Conservation (phyloP, 2,888 invertebrate genomes). For the Cyaniris semiargus region DNA sequence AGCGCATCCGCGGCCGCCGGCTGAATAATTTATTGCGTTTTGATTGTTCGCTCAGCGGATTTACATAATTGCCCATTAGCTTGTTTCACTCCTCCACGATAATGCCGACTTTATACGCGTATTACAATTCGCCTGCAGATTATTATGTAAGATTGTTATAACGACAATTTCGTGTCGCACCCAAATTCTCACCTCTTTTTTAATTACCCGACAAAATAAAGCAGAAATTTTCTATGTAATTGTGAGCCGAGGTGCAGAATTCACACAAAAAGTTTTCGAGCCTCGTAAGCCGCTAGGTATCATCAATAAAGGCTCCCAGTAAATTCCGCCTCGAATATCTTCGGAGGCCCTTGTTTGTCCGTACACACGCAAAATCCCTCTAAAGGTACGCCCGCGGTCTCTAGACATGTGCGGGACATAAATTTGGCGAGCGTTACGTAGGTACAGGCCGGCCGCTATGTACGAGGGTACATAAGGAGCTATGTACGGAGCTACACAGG, state of each 20-base stretch:
- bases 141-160: conserved; percentile 5
- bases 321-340: conserved; percentile 76
- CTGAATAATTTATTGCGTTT: conserved; percentile 73
- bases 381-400: conserved; percentile 79
- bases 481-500: conserved; percentile 76
- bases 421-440: conserved; percentile 79
- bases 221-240: conserved; percentile 1
- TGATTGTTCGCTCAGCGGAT: conserved; percentile 70
- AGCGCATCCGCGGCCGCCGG: conserved; percentile 51
- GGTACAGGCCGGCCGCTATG: conserved; percentile 75
- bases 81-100: conserved; percentile 51
- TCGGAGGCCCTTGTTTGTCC: conserved; percentile 66
- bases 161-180: not conserved
- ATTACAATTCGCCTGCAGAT: not conserved
- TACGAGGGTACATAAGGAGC: conserved; percentile 71
- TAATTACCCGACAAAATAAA: conserved; percentile 8
- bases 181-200: not conserved
- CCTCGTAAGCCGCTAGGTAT: conserved; percentile 45
- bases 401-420: conserved; percentile 81
- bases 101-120: not conserved
- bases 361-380: conserved; percentile 80
- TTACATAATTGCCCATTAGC: conserved; percentile 74
- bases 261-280: conserved; percentile 33
- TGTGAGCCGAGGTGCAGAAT: conserved; percentile 13
- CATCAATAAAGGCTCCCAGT: conserved; percentile 74